Evolutionary conservation across 1,140 invertebrate genomes (phyloP).

Genomic region (Procambarus virginalis): DNA sequence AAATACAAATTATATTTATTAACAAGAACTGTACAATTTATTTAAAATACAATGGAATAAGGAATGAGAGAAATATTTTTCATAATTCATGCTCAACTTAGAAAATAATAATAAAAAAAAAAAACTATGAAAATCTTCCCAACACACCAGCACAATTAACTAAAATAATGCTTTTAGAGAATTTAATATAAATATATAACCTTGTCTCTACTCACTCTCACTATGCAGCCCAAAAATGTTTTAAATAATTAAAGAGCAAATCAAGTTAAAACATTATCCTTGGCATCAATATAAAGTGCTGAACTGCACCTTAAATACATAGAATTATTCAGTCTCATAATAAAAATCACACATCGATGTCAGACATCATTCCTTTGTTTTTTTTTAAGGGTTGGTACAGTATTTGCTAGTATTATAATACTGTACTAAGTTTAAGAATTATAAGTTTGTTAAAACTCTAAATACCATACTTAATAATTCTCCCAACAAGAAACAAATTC

Average conservation of each 20-base stretch:
- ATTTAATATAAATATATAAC: neutral
- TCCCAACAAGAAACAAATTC: too few relatives aligned
- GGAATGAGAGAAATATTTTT: neutral
- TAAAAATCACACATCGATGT: too few relatives aligned
- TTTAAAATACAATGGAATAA: neutral
- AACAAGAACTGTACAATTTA: neutral
- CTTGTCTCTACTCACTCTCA: neutral
- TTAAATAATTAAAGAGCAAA: neutral
- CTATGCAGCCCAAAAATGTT: neutral
- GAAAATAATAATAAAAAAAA: neutral
- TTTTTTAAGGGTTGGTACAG: too few relatives aligned
- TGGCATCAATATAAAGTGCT: neutral
- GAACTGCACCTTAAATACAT: too few relatives aligned
- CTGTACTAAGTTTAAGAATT: too few relatives aligned
- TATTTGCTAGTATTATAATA: too few relatives aligned
- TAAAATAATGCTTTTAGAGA: neutral
- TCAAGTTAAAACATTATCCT: neutral
- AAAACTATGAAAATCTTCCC: neutral
- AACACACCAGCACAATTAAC: neutral
- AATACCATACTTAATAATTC: too few relatives aligned
- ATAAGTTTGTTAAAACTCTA: too few relatives aligned
- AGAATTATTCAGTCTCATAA: too few relatives aligned
- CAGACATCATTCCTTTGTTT: too few relatives aligned
- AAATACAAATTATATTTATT: neutral
- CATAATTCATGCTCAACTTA: neutral